Evolutionary conservation across 2,797 vertebrate genomes (phyloP), one percentile per base, ranked within the genome.

Genomic region (Botia almorhae): DNA sequence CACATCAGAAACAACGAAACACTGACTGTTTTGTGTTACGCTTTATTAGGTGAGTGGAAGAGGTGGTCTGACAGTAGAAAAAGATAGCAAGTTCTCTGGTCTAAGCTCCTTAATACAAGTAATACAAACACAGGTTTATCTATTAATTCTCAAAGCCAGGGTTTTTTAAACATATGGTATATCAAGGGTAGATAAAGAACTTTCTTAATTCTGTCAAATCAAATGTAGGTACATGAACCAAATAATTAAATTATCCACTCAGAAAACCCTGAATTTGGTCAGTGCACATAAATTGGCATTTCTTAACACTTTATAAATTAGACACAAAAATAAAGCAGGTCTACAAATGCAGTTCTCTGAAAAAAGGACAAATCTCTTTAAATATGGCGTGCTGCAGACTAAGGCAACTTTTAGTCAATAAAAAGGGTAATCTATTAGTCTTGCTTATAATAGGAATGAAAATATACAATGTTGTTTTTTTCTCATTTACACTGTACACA

Each of bases 321-420:
- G 87, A 89, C 89, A 91, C 82, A 90, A 82, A 90, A 90, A 85
- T 84, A 88, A 85, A 87, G 81, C 79, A 87, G 80, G 82, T 89
- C 88, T 90, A 93, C 88, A 91, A 93, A 92, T 86, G 83, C 85
- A 83, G 72, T 90, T 89, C 88, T 85, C 87, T 89, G 88, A 88
- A 91, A 33, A 91, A 88, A 88, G 90, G 85, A 91, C 85, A 89
- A 89, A 80, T 68, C 82, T 87, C 70, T 87, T 93, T 92, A 92
- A 94, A 94, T 92, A 92, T 87, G 90, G 91, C 89, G 89, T 85
- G 88, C 86, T 90, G 89, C 90, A 91, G 89, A 93, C 93, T 92
- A 94, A 93, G 92, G 93, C 93, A 92, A 92, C 89, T 92, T 91
- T 90, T 90, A 89, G 92, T 91, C 80, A 83, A 91, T 91, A 92